Base-by-base conservation (phyloP, 2,113 vertebrate species). In the Etia nguti region DNA sequence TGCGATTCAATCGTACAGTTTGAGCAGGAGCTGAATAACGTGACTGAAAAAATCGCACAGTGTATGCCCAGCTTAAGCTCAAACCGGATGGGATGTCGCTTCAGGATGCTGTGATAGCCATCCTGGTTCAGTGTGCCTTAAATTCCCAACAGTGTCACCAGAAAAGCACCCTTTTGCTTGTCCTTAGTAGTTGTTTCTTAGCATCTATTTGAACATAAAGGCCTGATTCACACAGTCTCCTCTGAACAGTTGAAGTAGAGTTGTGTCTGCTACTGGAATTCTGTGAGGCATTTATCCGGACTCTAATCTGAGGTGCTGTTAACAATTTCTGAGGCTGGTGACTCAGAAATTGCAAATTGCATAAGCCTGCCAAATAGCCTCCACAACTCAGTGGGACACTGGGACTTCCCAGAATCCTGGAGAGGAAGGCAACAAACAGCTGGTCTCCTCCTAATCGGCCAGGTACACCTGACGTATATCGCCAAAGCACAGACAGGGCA, bases 71-170 rank as follows among this genome's bases (percentile, higher is more conserved):
- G n/a, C n/a, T n/a, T n/a, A n/a, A n/a, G n/a, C 0, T 10, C 59
- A 62, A 36, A n/a, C 59, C 0, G 10, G 59, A 12, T 62, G 18
- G 4, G 59, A 62, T 62, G 29, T 34, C 0, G 16, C 59, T 62
- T 0, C 56, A 59, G 24, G 13, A 29, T 59, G 16, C 56, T 29
- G 9, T 3, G 59, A 62, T 3, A 62, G 59, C 16, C 29, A 62
- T 62, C 1, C 29, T 62, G 20, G 59, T 62, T 62, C 59, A 62
- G 29, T 36, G 29, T 20, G 2, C 29, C 29, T 62, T 62, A 11
- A 20, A 62, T 62, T 62, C 29, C 59, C 59, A 62, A 62, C 59
- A 62, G 20, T 62, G 59, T 62, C 59, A 36, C 59, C 29, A 62
- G 3, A 16, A 62, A 6, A 62, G 59, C 10, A 62, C 29, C 16